These are phyloP conservation scores for Onchidella celtica DNA, from an alignment of 2,888 invertebrate genomes.

Conservation along the genomic window DNA sequence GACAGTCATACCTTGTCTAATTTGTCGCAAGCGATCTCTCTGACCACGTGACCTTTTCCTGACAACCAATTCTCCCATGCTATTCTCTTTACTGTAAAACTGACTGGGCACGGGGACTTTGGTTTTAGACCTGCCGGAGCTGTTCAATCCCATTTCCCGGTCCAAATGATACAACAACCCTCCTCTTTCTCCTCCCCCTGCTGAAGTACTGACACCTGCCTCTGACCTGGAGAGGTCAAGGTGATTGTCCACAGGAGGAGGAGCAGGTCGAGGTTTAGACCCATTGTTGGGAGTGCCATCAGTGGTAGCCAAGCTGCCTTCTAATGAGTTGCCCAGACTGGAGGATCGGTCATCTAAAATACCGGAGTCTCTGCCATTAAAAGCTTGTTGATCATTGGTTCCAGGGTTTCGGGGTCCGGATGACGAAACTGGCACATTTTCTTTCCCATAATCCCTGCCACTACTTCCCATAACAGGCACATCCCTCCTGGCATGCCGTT, in stretches of 20 bases:
- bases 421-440: not conserved
- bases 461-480: constrained; percentile 6
- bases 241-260: not conserved
- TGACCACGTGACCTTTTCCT: constrained; percentile 53
- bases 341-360: constrained; percentile 48
- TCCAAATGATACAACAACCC: not conserved
- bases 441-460: constrained; percentile 13
- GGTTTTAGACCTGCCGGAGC: not conserved
- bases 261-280: not conserved
- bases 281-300: constrained; percentile 38
- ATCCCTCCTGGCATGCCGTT: not conserved
- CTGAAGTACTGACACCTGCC: not conserved
- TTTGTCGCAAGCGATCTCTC: constrained; percentile 51
- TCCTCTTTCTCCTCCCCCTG: constrained; percentile 4
- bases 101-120: constrained; percentile 41
- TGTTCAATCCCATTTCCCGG: constrained; percentile 1
- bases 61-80: constrained; percentile 44
- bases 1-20: constrained; percentile 54
- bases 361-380: constrained; percentile 41
- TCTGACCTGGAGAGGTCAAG: not conserved
- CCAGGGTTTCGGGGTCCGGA: not conserved
- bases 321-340: constrained; percentile 41
- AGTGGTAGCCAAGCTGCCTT: constrained; percentile 38
- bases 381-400: constrained; percentile 8
- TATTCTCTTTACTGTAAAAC: constrained; percentile 41